Percentiles rank a stretch among this genome's conserved stretches.
Evolutionary conservation across 2,113 vertebrate species (phyloP).

Genomic region (Meleagris gallopavo): DNA sequence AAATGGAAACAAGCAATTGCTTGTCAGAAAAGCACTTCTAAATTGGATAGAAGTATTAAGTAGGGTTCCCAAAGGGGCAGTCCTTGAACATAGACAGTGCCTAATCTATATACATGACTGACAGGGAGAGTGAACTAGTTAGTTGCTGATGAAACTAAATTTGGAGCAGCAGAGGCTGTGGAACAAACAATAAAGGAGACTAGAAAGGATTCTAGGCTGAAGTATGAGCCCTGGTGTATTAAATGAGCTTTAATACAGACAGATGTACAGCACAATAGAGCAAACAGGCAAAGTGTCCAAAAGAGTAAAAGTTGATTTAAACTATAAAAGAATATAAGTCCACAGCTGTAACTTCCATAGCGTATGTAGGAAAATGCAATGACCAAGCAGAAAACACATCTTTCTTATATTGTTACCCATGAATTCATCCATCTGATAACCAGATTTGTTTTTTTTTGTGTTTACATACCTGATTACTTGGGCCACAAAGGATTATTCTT

Average conservation of each 20-base stretch:
- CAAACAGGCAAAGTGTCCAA: not conserved
- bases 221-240: conserved; percentile 16
- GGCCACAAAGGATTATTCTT: not conserved
- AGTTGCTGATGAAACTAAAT: conserved; percentile 56
- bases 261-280: not conserved
- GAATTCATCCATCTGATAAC: not conserved
- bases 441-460: not conserved
- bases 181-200: conserved; percentile 37
- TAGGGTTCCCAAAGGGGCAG: conserved; percentile 15
- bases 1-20: conserved; percentile 3
- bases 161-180: conserved; percentile 10
- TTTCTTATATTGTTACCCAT: not conserved
- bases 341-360: not conserved
- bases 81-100: not conserved
- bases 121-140: conserved; percentile 22
- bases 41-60: conserved; percentile 57
- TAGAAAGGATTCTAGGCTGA: conserved; percentile 30
- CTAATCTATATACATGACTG: conserved; percentile 46
- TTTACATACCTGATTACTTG: not conserved
- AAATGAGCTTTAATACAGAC: conserved; percentile 6
- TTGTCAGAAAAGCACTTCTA: conserved; percentile 55
- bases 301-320: not conserved
- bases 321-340: not conserved
- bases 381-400: not conserved
- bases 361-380: not conserved